Evolutionary conservation across 2,888 invertebrate species (phyloP), one percentile per base, ranked within the genome.

Genomic region (Cynaeus angustus): DNA sequence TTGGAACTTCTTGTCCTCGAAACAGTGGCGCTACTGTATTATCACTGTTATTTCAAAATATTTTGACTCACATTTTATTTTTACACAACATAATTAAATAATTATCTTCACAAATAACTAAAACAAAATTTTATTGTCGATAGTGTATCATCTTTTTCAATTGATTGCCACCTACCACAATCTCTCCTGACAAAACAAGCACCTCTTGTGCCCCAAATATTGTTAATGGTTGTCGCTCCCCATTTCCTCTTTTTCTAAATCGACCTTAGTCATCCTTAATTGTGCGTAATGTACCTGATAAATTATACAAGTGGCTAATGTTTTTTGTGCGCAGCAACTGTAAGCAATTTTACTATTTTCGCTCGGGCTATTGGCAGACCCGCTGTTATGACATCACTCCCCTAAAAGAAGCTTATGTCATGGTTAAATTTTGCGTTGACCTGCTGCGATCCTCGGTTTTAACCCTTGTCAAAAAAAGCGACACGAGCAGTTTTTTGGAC

Each of bases 341-440:
- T 9, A 28, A 13, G 14, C 66, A 21, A 46, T 43, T 43, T 58
- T 58, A 58, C 52, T 50, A 66, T 69, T 65, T 59, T 59, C 30
- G 67, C 46, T 37, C 37, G 28, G 1, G 21, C 26, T 50, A 68
- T 67, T 71, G 71, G 70, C 72, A 71, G 70, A 62, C 61, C 70
- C 37, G 65, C 53, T 65, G 52, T 43, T 53, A 68, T 74, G 74
- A 74, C 70, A 74, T 74, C 74, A 74, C 66, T 70, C 68, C 66
- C 72, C 65, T 62, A 72, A 74, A 74, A 72, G 70, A 55, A 55
- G 72, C 74, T 72, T 71, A 72, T 72, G 71, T 74, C 74, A 74
- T 66, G 53, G 66, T 30, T 43, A 38, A 66, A 66, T 38, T 61
- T 66, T 41, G 70, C 64, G 21, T 28, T 61, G 62, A 62, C 50